Conservation (phyloP, 2,797 vertebrate species). For the Schizopygopsis pylzovi region DNA sequence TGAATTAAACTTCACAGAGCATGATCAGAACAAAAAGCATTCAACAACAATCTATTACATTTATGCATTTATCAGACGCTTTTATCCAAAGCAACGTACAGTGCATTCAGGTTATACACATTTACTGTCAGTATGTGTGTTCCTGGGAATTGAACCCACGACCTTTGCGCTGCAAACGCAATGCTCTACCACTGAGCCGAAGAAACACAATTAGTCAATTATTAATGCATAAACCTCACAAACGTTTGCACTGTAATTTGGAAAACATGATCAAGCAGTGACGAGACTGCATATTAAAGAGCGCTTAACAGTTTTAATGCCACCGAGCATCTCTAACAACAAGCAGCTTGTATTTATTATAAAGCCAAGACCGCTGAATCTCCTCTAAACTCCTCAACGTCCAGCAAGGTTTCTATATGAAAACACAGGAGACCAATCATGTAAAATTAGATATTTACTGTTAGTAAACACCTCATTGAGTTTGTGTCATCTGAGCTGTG, state of each 20-base stretch:
- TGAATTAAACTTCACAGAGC: neutral
- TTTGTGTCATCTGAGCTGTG: slow-evolving; percentile 69
- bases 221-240: slow-evolving; percentile 11
- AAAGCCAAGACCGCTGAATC: neutral
- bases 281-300: neutral
- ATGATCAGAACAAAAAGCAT: slow-evolving; percentile 5
- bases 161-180: too few species aligned
- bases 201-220: neutral
- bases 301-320: neutral
- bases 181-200: too few species aligned
- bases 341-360: neutral
- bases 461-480: slow-evolving; percentile 74
- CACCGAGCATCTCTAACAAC: slow-evolving; percentile 1
- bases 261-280: neutral
- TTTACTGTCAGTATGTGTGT: too few species aligned
- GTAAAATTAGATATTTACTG: slow-evolving; percentile 76
- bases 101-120: too few species aligned
- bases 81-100: too few species aligned
- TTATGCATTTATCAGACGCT: too few species aligned
- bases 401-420: slow-evolving; percentile 31
- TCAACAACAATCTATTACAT: neutral
- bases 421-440: slow-evolving; percentile 69
- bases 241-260: slow-evolving; percentile 8
- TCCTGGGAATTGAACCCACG: too few species aligned
- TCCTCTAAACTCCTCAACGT: slow-evolving; percentile 1